Conservation (phyloP, 2,888 invertebrate genomes). For the Leptarthrus brevirostris region DNA sequence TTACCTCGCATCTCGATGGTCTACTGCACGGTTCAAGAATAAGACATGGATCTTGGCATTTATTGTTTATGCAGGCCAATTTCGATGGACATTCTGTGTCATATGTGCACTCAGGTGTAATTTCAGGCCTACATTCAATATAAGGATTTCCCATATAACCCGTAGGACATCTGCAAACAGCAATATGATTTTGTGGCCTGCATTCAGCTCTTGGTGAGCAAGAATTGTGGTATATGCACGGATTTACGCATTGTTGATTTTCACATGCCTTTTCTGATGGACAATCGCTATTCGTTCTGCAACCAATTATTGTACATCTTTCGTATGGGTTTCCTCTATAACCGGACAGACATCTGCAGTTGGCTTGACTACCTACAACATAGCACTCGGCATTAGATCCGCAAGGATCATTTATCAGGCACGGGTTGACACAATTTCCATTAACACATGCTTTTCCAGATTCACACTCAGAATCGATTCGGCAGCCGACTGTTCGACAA, state of each 20-base stretch:
- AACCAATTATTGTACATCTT: constrained; percentile 82
- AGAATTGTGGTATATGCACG: constrained; percentile 80
- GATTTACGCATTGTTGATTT: constrained; percentile 86
- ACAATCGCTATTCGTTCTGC: constrained; percentile 88
- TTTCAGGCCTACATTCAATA: constrained; percentile 80
- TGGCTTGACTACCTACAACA: constrained; percentile 76
- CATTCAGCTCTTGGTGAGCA: constrained; percentile 86
- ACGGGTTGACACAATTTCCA: constrained; percentile 87
- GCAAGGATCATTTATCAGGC: constrained; percentile 82
- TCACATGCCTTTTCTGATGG: constrained; percentile 86
- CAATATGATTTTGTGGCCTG: constrained; percentile 81
- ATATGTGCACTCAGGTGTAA: constrained; percentile 79
- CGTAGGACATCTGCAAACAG: constrained; percentile 85
- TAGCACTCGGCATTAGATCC: constrained; percentile 86
- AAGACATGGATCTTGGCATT: constrained; percentile 86
- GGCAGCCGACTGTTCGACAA: constrained; percentile 85
- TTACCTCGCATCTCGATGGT: constrained; percentile 84
- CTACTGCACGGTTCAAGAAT: constrained; percentile 81
- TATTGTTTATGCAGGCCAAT: constrained; percentile 83
- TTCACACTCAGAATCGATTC: constrained; percentile 84
- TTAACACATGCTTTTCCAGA: constrained; percentile 86
- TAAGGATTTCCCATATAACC: constrained; percentile 85
- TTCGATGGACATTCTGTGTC: constrained; percentile 85
- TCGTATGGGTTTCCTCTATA: constrained; percentile 83
- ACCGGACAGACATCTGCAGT: constrained; percentile 84